These are phyloP conservation scores for Pithecia hirsuta DNA, from an alignment of 2,797 vertebrate genomes.

Conservation along the genomic window DNA sequence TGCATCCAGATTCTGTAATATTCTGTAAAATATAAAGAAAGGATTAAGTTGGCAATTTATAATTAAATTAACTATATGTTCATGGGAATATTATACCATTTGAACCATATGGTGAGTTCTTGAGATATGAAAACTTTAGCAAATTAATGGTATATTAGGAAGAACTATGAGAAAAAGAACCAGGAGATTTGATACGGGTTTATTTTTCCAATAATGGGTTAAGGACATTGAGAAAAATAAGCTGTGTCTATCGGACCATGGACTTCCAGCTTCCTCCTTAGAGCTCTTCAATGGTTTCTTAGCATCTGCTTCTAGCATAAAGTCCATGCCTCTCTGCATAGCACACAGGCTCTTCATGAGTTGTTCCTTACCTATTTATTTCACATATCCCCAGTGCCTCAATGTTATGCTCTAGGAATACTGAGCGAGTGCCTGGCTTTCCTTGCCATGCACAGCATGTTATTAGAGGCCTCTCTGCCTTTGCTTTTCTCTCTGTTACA, in stretches of 20 bases:
- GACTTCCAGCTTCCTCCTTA: background rate
- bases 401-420: background rate
- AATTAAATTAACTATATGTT: background rate
- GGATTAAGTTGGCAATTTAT: slow-evolving; percentile 17
- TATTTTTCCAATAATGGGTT: background rate
- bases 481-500: background rate
- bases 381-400: background rate
- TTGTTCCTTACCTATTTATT: background rate
- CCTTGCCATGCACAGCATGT: accelerated
- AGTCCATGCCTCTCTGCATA: background rate
- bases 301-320: background rate
- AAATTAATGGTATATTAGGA: background rate
- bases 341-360: background rate
- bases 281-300: background rate
- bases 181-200: background rate
- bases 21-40: slow-evolving; percentile 82
- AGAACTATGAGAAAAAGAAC: background rate
- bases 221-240: background rate
- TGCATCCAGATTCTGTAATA: slow-evolving; percentile 82
- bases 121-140: background rate
- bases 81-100: background rate
- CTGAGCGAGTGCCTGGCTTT: background rate
- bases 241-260: background rate
- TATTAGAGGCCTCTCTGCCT: background rate
- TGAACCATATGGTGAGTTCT: background rate